These are phyloP conservation scores for Lampropteryx suffumata DNA, from an alignment of 2,888 invertebrate species.

Conservation along the genomic window DNA sequence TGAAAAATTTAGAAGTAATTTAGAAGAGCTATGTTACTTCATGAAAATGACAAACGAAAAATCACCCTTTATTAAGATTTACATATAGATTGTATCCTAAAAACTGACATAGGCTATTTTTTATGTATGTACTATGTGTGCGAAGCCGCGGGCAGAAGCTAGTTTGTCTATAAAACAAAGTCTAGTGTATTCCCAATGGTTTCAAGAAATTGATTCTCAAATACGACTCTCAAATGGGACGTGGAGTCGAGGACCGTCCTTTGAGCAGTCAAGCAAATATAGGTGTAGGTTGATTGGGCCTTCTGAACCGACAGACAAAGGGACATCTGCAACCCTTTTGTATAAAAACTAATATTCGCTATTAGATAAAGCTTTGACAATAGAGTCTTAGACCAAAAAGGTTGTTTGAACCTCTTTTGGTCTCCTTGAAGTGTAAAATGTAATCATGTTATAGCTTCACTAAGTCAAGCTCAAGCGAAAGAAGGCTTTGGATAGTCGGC, in stretches of 20 bases:
- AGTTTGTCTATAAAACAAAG: background rate
- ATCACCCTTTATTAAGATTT: too few relatives aligned
- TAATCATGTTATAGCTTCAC: conserved; percentile 50
- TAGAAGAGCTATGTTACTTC: too few relatives aligned
- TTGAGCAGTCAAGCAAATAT: conserved; percentile 28
- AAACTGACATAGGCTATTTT: too few relatives aligned
- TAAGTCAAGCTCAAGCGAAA: conserved; percentile 28
- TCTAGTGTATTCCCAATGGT: background rate
- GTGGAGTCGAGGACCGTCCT: conserved; percentile 15
- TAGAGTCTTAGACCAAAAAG: conserved; percentile 23
- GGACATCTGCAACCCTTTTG: conserved; percentile 29
- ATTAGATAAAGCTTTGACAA: conserved; percentile 28
- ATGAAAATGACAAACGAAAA: too few relatives aligned
- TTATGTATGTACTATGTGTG: too few relatives aligned
- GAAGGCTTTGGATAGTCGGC: conserved; percentile 36
- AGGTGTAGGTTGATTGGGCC: conserved; percentile 30
- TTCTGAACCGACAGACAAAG: conserved; percentile 28
- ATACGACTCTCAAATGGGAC: conserved; percentile 14
- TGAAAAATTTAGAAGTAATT: too few relatives aligned
- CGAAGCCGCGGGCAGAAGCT: too few relatives aligned
- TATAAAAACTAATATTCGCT: conserved; percentile 17
- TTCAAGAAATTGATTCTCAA: conserved; percentile 15
- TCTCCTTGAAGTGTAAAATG: conserved; percentile 54
- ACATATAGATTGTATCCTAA: too few relatives aligned
- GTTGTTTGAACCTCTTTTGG: conserved; percentile 28